Evolutionary conservation across 92 coral and sea anemone genomes (phyloP).

Genomic region (Anthopleura xanthogrammica): DNA sequence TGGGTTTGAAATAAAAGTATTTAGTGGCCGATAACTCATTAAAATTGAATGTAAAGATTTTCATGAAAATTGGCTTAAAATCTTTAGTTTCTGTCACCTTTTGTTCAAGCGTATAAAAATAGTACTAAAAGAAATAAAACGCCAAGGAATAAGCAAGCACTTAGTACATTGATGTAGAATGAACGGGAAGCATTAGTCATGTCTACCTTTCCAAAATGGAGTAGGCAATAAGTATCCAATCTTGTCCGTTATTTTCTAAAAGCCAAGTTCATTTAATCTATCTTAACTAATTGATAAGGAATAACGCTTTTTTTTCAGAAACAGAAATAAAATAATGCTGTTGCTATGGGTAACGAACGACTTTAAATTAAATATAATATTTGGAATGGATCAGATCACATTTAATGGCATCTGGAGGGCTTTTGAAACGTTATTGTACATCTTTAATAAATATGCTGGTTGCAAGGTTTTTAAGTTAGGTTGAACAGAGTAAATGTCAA

Average conservation of each 20-base stretch:
- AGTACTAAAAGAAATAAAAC: not conserved
- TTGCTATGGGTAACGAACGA: conserved; percentile 19
- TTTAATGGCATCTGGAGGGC: too few species aligned
- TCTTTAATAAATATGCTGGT: too few species aligned
- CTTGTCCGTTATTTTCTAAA: not conserved
- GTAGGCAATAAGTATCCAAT: not conserved
- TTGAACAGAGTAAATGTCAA: too few species aligned
- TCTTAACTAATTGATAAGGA: conserved; percentile 5
- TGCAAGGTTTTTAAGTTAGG: too few species aligned
- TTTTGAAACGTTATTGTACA: too few species aligned
- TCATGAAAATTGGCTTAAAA: not conserved
- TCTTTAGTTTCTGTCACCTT: not conserved
- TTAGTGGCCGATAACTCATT: not conserved
- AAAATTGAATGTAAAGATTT: not conserved
- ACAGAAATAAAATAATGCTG: not conserved
- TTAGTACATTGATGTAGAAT: not conserved
- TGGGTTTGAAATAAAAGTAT: not conserved
- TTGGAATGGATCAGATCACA: not conserved
- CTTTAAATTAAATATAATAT: not conserved
- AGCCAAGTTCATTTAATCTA: conserved; percentile 10
- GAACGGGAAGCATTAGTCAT: not conserved
- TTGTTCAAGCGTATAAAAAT: not conserved
- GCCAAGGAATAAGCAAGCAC: not conserved
- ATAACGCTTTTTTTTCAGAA: not conserved
- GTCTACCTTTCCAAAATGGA: not conserved